phyloP scores from a whole-genome alignment of 2,797 vertebrate genomes.

The Microchirus variegatus region DNA sequence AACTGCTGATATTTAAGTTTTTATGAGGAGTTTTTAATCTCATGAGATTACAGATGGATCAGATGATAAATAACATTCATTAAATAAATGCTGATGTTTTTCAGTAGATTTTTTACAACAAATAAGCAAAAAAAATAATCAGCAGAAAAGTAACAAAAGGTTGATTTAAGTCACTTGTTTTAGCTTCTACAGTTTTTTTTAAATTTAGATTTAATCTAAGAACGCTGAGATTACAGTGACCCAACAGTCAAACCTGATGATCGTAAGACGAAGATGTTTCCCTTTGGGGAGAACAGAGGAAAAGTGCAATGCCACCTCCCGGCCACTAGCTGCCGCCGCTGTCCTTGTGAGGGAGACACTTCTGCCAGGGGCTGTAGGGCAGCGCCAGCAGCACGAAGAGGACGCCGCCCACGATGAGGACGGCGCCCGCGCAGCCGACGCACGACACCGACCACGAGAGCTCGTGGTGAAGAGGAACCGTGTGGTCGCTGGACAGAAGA shows the following conservation, averaged over 20 bases:
- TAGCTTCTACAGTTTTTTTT: not conserved
- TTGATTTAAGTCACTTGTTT: not conserved
- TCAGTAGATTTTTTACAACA: too few species aligned
- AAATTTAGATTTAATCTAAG: not conserved
- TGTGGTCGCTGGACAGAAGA: constrained; percentile 79
- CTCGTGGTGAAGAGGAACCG: constrained; percentile 81
- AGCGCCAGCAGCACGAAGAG: constrained; percentile 84
- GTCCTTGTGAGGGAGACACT: constrained; percentile 75
- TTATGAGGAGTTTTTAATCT: too few species aligned
- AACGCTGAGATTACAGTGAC: not conserved
- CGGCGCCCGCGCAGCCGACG: constrained; percentile 77
- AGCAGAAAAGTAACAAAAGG: not conserved
- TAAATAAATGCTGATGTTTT: too few species aligned
- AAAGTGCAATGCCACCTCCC: constrained; percentile 32
- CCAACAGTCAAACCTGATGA: constrained; percentile 34
- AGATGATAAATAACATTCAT: too few species aligned
- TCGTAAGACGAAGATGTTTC: constrained; percentile 47
- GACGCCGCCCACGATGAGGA: constrained; percentile 81
- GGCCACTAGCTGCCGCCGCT: constrained; percentile 67
- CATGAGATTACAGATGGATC: too few species aligned
- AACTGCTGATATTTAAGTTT: too few species aligned
- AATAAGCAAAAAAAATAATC: not conserved
- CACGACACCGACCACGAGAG: constrained; percentile 90
- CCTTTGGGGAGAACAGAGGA: constrained; percentile 46
- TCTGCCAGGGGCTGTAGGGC: constrained; percentile 80